A percentile compares a stretch with the other conserved stretches of the same genome.
These are phyloP conservation scores for Sminthurides aquaticus DNA, from an alignment of 2,888 invertebrate species.

Conservation along the genomic window DNA sequence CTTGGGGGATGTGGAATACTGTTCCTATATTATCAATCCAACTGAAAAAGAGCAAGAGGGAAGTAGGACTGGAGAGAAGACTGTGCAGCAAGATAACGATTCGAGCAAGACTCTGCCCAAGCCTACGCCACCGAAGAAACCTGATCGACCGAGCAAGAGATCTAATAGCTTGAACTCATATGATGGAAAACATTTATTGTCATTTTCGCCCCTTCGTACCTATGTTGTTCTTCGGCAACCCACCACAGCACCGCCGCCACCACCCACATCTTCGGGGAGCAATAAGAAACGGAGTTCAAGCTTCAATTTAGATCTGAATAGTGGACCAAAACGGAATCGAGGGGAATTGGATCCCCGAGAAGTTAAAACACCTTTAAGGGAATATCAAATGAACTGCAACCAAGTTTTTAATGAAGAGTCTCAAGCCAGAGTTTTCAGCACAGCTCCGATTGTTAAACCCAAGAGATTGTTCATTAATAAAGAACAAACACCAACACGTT, in stretches of 20 bases:
- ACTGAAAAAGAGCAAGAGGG: constrained; percentile 4
- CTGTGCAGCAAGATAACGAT: background rate
- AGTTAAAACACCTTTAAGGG: background rate
- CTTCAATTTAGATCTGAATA: constrained; percentile 17
- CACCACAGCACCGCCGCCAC: constrained; percentile 5
- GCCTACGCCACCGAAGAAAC: constrained; percentile 30
- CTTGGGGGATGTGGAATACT: constrained; percentile 40
- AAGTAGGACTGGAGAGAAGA: background rate
- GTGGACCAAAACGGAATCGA: constrained; percentile 17
- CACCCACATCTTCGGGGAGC: background rate
- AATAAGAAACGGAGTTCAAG: constrained; percentile 19
- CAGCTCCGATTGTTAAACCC: background rate
- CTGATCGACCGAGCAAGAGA: constrained; percentile 34
- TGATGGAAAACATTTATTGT: constrained; percentile 32
- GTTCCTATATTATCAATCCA: constrained; percentile 33
- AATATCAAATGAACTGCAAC: background rate
- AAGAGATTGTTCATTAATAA: background rate
- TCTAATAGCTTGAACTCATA: constrained; percentile 42
- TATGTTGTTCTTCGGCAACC: constrained; percentile 34
- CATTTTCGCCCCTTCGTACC: constrained; percentile 39
- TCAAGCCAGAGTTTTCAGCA: background rate
- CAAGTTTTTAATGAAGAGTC: background rate
- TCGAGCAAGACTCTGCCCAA: background rate
- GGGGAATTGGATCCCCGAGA: background rate
- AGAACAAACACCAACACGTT: background rate